These are phyloP conservation scores for Ciconia maguari DNA, from an alignment of 2,113 vertebrate genomes.

Conservation along the genomic window DNA sequence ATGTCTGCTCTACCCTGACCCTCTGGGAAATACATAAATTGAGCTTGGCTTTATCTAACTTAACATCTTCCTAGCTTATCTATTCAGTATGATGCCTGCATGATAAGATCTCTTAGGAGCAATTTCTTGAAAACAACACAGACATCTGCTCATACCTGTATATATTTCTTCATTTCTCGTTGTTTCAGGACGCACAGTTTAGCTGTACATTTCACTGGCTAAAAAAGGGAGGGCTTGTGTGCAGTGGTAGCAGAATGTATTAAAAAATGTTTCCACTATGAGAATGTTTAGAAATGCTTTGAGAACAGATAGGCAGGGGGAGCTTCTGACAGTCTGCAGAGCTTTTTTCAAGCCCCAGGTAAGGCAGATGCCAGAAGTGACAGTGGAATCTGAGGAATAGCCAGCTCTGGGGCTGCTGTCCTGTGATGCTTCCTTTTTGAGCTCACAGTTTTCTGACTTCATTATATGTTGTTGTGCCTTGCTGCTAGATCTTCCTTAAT, in stretches of 20 bases:
- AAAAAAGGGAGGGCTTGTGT: not conserved
- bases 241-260: not conserved
- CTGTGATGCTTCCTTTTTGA: not conserved
- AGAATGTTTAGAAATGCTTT: too few species aligned
- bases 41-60: not conserved
- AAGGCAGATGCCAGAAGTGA: not conserved
- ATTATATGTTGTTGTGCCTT: not conserved
- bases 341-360: not conserved
- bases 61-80: not conserved
- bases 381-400: not conserved
- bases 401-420: not conserved
- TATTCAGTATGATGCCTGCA: not conserved
- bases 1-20: not conserved
- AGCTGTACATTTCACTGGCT: not conserved
- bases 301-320: not conserved
- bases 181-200: accelerated
- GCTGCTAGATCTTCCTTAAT: not conserved
- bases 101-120: not conserved
- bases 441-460: not conserved
- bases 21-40: not conserved
- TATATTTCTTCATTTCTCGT: too few species aligned
- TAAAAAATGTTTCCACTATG: not conserved
- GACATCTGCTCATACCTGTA: not conserved
- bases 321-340: not conserved
- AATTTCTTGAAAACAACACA: not conserved